Base-by-base conservation (phyloP, 2,113 vertebrate species). In the Numenius arquata region DNA sequence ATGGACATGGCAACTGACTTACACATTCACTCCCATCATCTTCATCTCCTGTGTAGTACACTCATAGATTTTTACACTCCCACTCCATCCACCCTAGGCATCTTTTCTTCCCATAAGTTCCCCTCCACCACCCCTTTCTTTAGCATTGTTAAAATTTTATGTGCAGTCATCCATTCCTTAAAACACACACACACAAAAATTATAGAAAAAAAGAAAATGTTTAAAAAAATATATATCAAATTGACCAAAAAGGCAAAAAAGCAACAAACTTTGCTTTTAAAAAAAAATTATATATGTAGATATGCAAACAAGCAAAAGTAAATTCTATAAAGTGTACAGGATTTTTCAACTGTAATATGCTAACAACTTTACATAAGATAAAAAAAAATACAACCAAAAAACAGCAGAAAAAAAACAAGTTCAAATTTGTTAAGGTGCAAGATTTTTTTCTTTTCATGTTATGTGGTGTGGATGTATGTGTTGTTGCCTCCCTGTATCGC, bases 1-100 rank as follows among this genome's bases (percentile, higher is more conserved):
- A 99, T 99, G 99, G 99, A 99, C 99, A 99, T 99, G 99, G 99
- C 99, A 99, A 99, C 99, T 99, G 99, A 99, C 99, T 99, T 99
- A 99, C 99, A 99, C 99, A 98, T 98, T 99, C 98, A 99, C 98
- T 97, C 98, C 98, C 97, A 98, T 99, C 99, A 98, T 98, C 98
- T 97, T 99, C 99, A 99, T 99, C 98, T 99, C 99, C 98, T 99
- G 98, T 99, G 98, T 99, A 99, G 98, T 99, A 96, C 98, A 99
- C 98, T 99, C 99, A 99, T 99, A 99, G 99, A 99, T 96, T 97
- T 87, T 97, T 85, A 96, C 97, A 98, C 96, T 91, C 85, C 98
- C 81, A 95, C 92, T 85, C 71, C 96, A 93, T 95, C 94, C 90
- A 97, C 96, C 98, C 95, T 78, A 91, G 95, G 97, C 97, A 97